phyloP scores from a whole-genome alignment of 2,888 invertebrate species.

The Aphidoletes aphidimyza region DNA sequence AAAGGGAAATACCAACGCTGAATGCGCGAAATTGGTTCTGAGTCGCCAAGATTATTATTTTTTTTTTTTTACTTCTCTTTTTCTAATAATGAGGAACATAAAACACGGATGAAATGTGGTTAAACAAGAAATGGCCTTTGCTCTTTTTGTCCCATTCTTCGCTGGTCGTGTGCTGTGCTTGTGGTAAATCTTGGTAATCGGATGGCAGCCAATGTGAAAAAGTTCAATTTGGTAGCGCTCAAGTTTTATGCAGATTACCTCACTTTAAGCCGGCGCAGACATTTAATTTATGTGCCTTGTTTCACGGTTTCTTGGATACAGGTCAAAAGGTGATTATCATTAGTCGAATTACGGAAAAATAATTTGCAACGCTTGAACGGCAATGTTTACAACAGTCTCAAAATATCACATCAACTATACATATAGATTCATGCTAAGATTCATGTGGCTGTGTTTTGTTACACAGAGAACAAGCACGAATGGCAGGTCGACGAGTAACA shows the following conservation, averaged over 20 bases:
- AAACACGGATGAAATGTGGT: background rate
- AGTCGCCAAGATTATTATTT: background rate
- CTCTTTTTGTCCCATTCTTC: background rate
- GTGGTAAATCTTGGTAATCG: too few relatives aligned
- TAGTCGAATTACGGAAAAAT: slow-evolving; percentile 47
- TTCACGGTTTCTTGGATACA: slow-evolving; percentile 43
- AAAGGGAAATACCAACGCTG: background rate
- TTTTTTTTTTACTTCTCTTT: too few relatives aligned
- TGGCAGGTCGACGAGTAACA: too few relatives aligned
- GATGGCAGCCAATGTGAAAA: background rate
- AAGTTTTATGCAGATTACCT: slow-evolving; percentile 3
- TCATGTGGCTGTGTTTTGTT: too few relatives aligned
- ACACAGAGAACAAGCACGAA: too few relatives aligned
- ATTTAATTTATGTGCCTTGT: slow-evolving; percentile 48
- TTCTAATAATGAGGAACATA: background rate
- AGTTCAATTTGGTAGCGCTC: background rate
- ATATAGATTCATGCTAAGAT: background rate
- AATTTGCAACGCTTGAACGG: slow-evolving; percentile 27
- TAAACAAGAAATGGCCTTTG: background rate
- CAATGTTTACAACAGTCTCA: background rate
- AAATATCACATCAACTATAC: background rate
- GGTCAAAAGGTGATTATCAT: slow-evolving; percentile 52
- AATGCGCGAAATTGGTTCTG: background rate
- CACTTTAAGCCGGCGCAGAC: background rate
- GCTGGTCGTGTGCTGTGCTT: too few relatives aligned